phyloP scores from a whole-genome alignment of 2,888 invertebrate species.

The Noctuana brunneofusca region DNA sequence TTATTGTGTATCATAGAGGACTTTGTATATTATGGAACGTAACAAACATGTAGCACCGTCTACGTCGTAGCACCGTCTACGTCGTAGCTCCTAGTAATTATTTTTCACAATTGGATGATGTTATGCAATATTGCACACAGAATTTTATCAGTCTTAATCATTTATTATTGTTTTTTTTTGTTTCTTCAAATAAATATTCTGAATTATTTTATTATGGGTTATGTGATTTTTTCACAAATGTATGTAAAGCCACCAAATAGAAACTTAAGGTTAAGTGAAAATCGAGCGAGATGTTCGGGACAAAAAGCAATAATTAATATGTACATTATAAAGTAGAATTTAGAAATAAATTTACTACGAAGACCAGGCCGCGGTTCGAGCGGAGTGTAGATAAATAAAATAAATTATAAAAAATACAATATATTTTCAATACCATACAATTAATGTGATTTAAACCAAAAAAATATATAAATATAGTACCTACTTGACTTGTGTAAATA shows the following conservation, averaged over 20 bases:
- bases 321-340: slow-evolving; percentile 31
- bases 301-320: slow-evolving; percentile 34
- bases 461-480: slow-evolving; percentile 58
- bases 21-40: slow-evolving; percentile 4
- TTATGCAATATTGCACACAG: background rate
- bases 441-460: slow-evolving; percentile 81
- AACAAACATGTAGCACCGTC: background rate
- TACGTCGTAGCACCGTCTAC: background rate
- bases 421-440: slow-evolving; percentile 74
- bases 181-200: slow-evolving; percentile 31
- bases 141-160: background rate
- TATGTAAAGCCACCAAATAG: slow-evolving; percentile 40
- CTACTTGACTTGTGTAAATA: slow-evolving; percentile 46
- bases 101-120: background rate
- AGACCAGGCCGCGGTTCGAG: slow-evolving; percentile 44
- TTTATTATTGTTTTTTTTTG: background rate
- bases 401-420: slow-evolving; percentile 50
- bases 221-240: slow-evolving; percentile 24
- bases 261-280: slow-evolving; percentile 29
- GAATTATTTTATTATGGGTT: slow-evolving; percentile 24
- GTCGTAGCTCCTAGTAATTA: background rate
- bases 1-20: background rate
- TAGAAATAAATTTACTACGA: slow-evolving; percentile 41
- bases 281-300: slow-evolving; percentile 40
- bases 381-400: slow-evolving; percentile 59